Evolutionary conservation across 2,888 invertebrate genomes (phyloP), one percentile per base, ranked within the genome.

Genomic region (Amblyjoppa proteus): DNA sequence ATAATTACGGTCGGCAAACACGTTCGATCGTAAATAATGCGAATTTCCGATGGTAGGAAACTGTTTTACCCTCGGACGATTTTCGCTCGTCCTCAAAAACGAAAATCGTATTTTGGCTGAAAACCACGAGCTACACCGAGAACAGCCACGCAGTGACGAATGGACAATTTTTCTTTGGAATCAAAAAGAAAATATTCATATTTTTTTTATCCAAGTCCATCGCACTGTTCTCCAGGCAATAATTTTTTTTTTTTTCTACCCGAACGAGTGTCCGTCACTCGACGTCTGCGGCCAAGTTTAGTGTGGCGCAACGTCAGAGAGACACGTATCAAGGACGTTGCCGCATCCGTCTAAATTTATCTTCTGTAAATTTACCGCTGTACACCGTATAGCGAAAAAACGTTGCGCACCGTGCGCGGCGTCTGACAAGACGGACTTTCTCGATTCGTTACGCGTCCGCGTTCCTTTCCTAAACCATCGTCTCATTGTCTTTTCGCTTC

Each of bases 311-410:
- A 64, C 73, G 53, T 78, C 78, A 64, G 28, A 68, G 61, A 56
- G 78, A 34, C 80, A 74, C 61, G 69, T 68, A 56, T 68, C 80
- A 73, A 79, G 81, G 78, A 85, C 83, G 76, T 86, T 87, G 86
- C 80, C 81, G 75, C 74, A 86, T 75, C 53, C 77, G 66, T 86
- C 87, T 87, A 87, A 86, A 87, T 84, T 84, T 87, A 87, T 61
- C 81, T 71, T 73, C 11, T 69, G 41, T 75, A 41, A 69, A 34
- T 61, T 34, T 58, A 70, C 49, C 28, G 45, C 13, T 56, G 34
- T 25, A 76, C 28, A 61, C 61, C 49, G 76, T 56, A 58, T 16
- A 77, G 61, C 64, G 61, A 75, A 84, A 69, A 84, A 73, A 38
- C 70, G 56, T 45, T 45, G 45, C 28, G 73, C 41, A 68, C 41